Base-by-base conservation (phyloP, 2,113 vertebrate species). In the Morone saxatilis region DNA sequence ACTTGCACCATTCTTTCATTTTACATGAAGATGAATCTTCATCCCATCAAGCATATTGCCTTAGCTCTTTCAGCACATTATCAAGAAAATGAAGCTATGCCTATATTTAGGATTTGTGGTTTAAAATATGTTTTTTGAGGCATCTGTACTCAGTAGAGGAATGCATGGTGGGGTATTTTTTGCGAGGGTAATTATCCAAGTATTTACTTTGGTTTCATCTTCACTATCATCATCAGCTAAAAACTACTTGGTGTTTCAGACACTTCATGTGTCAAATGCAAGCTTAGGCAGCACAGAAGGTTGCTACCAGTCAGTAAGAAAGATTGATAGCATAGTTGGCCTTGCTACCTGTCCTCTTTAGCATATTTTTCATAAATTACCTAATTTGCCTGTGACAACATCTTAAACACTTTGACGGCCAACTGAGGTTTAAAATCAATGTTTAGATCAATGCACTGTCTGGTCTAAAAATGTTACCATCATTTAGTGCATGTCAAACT, bases 331-430 rank as follows among this genome's bases (percentile, higher is more conserved):
- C 47, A 17, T 41, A 54, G 50, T 60, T 48, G 13, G 41, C n/a
- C 36, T 82, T 1, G 1, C n/a, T 43, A 19, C 40, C 6, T 31
- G 6, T 66, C 57, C 31, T 81, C 51, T n/a, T 48, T 69, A 45
- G 68, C n/a, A n/a, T 50, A 53, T 62, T 73, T 57, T 56, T 69
- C 13, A 78, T 81, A 68, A 59, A 70, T n/a, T 73, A 43, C 12
- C 19, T 59, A 31, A n/a, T 75, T 79, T 86, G 17, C 62, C 74
- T 59, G 50, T 63, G 38, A 47, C 45, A 81, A 43, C 68, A 67
- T 69, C 70, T 77, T 74, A 65, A 76, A 38, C 11, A 4, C 22
- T 61, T 54, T 62, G 61, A 73, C 2, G 7, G 31, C 47, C 16
- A 71, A 19, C 9, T 47, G 45, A 22, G 6, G 51, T 70, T 74